Percentiles rank a stretch among this genome's conserved stretches.
These are phyloP conservation scores for Podilymbus podiceps DNA, from an alignment of 2,113 vertebrate species.

Conservation along the genomic window DNA sequence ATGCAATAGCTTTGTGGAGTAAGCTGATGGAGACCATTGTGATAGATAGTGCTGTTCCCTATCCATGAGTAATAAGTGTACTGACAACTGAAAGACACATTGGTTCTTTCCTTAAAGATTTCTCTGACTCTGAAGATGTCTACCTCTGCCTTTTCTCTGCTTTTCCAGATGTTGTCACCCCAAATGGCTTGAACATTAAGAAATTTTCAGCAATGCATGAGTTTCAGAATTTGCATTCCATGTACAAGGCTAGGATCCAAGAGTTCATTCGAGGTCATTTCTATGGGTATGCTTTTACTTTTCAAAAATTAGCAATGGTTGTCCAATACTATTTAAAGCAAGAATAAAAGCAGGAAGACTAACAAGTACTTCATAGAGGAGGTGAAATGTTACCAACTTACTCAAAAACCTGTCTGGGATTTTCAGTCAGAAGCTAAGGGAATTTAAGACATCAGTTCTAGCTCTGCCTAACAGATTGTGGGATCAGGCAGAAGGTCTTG, in stretches of 20 bases:
- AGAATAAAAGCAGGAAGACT: neutral
- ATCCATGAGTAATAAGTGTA: neutral
- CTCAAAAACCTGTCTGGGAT: neutral
- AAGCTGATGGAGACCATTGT: neutral
- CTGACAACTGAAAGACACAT: neutral
- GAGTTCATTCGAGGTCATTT: slow-evolving; percentile 98
- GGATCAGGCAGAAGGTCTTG: neutral
- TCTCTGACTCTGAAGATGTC: slow-evolving; percentile 37
- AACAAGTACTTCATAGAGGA: neutral
- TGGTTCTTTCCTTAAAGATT: neutral
- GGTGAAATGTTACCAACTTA: neutral
- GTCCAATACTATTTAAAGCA: neutral
- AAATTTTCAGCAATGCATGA: slow-evolving; percentile 98
- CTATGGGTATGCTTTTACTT: slow-evolving; percentile 85
- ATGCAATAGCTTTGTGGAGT: neutral
- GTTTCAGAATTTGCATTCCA: slow-evolving; percentile 96
- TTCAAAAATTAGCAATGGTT: slow-evolving; percentile 8
- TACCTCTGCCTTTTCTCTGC: slow-evolving; percentile 45
- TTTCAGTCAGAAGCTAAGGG: neutral
- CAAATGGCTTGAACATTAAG: slow-evolving; percentile 95
- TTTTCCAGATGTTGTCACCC: slow-evolving; percentile 91
- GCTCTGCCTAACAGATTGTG: neutral
- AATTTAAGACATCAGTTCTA: neutral
- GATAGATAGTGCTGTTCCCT: neutral
- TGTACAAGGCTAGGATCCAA: slow-evolving; percentile 90